Conservation (phyloP, 2,888 invertebrate species). For the Hanleya hanleyi region DNA sequence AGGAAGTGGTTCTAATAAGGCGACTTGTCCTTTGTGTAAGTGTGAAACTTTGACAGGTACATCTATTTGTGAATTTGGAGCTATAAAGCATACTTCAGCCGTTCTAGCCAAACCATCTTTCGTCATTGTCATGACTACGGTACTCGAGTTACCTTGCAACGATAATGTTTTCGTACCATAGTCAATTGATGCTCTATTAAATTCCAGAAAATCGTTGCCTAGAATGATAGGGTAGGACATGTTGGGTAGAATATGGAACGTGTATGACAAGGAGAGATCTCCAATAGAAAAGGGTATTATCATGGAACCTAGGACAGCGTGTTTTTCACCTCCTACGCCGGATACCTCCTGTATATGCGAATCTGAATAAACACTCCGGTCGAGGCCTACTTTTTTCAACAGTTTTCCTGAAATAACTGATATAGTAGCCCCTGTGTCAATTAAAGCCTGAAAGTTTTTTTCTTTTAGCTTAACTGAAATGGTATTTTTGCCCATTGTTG, state of each 20-base stretch:
- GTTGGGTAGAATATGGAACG: background rate
- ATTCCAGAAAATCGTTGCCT: background rate
- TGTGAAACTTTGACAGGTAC: background rate
- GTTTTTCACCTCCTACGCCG: background rate
- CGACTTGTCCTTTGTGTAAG: background rate
- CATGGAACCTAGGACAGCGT: background rate
- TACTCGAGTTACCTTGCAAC: conserved; percentile 9
- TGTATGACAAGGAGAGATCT: background rate
- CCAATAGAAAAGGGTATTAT: background rate
- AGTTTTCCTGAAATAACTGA: background rate
- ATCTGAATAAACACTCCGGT: background rate
- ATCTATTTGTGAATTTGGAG: conserved; percentile 4
- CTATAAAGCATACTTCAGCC: background rate
- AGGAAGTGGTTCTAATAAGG: background rate
- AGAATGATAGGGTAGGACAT: conserved; percentile 14
- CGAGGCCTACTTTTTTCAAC: background rate
- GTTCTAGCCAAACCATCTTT: background rate
- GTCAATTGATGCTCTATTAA: background rate
- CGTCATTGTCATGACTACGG: conserved; percentile 16
- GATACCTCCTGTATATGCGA: background rate
- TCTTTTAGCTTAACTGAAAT: background rate
- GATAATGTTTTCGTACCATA: conserved; percentile 6
- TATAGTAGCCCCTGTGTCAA: background rate
- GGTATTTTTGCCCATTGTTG: background rate
- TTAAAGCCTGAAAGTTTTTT: background rate